Conservation (phyloP, 2,888 invertebrate genomes). For the Pseudococcus viburni region DNA sequence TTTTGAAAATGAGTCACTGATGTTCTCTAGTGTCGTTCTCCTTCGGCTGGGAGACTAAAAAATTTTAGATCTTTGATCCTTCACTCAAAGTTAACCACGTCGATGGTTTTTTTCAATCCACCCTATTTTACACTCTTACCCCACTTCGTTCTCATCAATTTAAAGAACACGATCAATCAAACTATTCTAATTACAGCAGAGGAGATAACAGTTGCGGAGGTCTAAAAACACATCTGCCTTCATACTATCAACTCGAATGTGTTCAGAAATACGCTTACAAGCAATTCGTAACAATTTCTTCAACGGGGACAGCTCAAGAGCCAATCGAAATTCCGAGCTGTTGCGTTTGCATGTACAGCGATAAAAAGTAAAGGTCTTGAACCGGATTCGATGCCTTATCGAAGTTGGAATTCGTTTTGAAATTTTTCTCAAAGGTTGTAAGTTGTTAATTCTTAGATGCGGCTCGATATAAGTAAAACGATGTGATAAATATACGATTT, state of each 20-base stretch:
- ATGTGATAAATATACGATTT: constrained; percentile 24
- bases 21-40: no score
- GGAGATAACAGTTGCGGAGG: constrained; percentile 26
- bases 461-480: background rate
- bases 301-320: background rate
- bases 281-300: background rate
- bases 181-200: constrained; percentile 1
- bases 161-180: background rate
- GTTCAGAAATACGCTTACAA: constrained; percentile 24
- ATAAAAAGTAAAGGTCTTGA: background rate
- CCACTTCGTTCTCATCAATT: no score
- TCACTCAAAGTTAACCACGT: no score
- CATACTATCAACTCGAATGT: background rate
- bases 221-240: background rate
- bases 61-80: no score
- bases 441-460: background rate
- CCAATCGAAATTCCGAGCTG: constrained; percentile 32
- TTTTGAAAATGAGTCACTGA: no score
- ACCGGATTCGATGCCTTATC: background rate
- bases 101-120: no score
- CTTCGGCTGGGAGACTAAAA: no score
- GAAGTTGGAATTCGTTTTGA: background rate
- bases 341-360: constrained; percentile 46
- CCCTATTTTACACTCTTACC: no score
- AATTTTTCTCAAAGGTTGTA: background rate